These are phyloP conservation scores for Drosophila subpulchrella DNA, from an alignment of 1,140 invertebrate species.

Conservation along the genomic window DNA sequence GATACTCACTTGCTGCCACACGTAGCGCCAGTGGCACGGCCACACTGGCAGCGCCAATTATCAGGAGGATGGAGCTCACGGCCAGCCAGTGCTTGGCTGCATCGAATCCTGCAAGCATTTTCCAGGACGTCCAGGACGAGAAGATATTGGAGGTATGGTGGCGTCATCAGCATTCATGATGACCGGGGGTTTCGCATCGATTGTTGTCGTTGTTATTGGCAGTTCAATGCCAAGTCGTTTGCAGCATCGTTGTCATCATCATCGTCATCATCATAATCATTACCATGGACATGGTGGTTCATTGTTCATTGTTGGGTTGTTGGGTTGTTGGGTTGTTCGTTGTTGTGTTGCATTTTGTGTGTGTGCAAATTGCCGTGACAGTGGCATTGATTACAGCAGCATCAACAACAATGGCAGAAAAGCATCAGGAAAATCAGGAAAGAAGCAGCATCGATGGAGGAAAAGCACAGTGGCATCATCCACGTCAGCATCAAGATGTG, in stretches of 20 bases:
- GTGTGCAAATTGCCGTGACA: constrained; percentile 81
- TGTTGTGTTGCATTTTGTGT: constrained; percentile 78
- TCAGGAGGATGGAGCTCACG: constrained; percentile 87
- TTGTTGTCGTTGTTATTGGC: constrained; percentile 70
- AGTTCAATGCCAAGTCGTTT: constrained; percentile 79
- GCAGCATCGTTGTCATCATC: constrained; percentile 48
- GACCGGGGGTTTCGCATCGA: constrained; percentile 48
- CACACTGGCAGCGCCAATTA: constrained; percentile 88
- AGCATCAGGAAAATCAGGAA: constrained; percentile 33
- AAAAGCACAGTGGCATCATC: constrained; percentile 8
- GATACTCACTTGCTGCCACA: constrained; percentile 86
- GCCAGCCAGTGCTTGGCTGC: constrained; percentile 88
- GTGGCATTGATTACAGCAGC: constrained; percentile 78
- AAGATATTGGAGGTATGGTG: constrained; percentile 2
- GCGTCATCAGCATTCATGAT: constrained; percentile 69
- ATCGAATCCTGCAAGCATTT: constrained; percentile 84
- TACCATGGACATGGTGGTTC: constrained; percentile 30
- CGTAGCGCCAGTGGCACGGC: constrained; percentile 88
- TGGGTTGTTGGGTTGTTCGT: constrained; percentile 55
- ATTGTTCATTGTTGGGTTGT: constrained; percentile 55
- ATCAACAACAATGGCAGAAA: constrained; percentile 38
- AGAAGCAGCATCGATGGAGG: constrained; percentile 6
- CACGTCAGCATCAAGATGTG: constrained; percentile 34
- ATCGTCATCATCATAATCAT: constrained; percentile 18
- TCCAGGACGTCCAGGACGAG: constrained; percentile 9